Percentiles rank a stretch among this genome's conserved stretches.
These are phyloP conservation scores for Antheraea mylitta DNA, from an alignment of 1,140 invertebrate species.

Conservation along the genomic window DNA sequence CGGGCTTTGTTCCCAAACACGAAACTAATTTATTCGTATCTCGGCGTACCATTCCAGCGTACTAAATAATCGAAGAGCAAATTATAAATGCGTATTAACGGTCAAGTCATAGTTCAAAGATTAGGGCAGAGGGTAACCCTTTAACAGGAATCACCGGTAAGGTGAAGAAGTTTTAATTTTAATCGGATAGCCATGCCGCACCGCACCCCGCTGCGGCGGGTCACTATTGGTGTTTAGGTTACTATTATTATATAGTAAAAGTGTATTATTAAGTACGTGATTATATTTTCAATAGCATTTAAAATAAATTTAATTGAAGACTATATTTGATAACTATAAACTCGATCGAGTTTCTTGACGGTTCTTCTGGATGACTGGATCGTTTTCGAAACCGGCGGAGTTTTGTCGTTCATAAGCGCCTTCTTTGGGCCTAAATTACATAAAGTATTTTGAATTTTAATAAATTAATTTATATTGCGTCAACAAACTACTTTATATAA, in stretches of 20 bases:
- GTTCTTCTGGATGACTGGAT: no score
- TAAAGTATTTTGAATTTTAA: no score
- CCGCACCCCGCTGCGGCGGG: not conserved
- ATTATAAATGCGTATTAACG: conserved; percentile 78
- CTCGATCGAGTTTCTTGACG: no score
- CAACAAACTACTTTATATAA: no score
- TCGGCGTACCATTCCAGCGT: conserved; percentile 55
- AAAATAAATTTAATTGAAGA: no score
- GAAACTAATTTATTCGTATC: conserved; percentile 77
- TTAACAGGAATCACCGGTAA: conserved; percentile 51
- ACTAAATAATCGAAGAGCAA: conserved; percentile 75
- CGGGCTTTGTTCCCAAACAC: conserved; percentile 73
- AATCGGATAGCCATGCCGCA: conserved; percentile 39
- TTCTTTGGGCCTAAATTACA: no score
- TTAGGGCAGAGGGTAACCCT: conserved; percentile 76
- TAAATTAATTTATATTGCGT: no score
- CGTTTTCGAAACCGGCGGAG: no score
- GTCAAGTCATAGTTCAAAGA: conserved; percentile 79
- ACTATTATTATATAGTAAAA: not conserved
- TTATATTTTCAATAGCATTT: not conserved
- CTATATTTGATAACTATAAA: no score
- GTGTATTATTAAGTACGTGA: not conserved
- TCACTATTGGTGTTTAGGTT: not conserved
- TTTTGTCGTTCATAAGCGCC: no score
- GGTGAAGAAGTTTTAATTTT: conserved; percentile 73